Conservation (phyloP, 2,888 invertebrate species). For the Agrotis clavis region DNA sequence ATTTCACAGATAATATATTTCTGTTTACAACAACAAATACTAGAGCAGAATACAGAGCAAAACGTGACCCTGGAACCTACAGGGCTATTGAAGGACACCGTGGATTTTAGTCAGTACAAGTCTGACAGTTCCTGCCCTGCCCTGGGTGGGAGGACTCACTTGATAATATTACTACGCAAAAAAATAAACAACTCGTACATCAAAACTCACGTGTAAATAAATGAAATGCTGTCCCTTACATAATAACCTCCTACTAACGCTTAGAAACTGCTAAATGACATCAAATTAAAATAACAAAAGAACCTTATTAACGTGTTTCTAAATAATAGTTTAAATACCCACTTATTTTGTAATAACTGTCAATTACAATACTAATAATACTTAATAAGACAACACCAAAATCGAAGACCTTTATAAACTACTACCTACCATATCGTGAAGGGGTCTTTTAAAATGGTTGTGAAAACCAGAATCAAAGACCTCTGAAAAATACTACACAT, state of each 20-base stretch:
- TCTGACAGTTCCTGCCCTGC: no score
- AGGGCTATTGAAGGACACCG: no score
- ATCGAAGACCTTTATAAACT: background rate
- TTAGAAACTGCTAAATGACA: constrained; percentile 38
- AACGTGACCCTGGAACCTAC: no score
- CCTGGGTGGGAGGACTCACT: no score
- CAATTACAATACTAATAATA: constrained; percentile 59
- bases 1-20: no score
- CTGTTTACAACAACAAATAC: no score
- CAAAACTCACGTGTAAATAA: background rate
- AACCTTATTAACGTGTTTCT: constrained; percentile 48
- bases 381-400: constrained; percentile 45
- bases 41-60: no score
- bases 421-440: background rate
- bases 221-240: constrained; percentile 14
- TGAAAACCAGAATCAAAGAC: constrained; percentile 1
- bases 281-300: constrained; percentile 55
- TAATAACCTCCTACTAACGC: background rate
- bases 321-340: constrained; percentile 61
- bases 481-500: background rate
- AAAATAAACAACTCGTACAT: background rate
- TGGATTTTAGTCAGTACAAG: no score
- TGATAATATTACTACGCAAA: no score
- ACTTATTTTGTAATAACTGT: constrained; percentile 62
- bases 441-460: background rate